Conservation (phyloP, 2,113 vertebrate species). For the Cygnus buccinator region DNA sequence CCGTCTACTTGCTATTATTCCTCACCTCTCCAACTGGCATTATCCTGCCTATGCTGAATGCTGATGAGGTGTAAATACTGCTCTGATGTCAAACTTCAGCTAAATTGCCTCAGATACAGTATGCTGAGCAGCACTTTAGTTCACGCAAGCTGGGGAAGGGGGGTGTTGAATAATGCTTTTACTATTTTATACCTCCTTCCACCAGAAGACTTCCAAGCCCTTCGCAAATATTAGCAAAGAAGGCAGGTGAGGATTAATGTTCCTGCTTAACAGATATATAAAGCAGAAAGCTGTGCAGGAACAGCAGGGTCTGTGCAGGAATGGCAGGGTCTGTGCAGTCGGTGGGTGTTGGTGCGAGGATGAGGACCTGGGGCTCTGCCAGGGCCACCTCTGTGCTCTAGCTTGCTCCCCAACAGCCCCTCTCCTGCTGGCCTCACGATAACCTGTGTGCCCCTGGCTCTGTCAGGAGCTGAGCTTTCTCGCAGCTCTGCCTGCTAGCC, state of each 20-base stretch:
- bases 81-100: background rate
- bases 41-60: background rate
- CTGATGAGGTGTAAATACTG: background rate
- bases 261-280: background rate
- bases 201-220: background rate
- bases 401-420: background rate
- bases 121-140: background rate
- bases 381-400: too few relatives aligned
- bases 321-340: accelerated
- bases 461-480: background rate
- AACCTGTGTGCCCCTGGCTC: background rate
- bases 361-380: background rate
- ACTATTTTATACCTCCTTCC: background rate
- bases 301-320: too few relatives aligned
- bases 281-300: background rate
- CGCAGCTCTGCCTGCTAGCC: conserved; percentile 17
- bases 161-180: background rate
- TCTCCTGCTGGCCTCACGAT: background rate
- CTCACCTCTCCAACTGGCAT: accelerated
- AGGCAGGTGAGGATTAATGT: background rate
- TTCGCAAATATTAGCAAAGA: background rate
- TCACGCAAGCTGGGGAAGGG: background rate
- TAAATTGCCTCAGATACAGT: background rate
- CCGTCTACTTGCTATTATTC: background rate
- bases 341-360: background rate